Conservation (phyloP, 2,888 invertebrate genomes). For the Oegoconia quadripuncta region DNA sequence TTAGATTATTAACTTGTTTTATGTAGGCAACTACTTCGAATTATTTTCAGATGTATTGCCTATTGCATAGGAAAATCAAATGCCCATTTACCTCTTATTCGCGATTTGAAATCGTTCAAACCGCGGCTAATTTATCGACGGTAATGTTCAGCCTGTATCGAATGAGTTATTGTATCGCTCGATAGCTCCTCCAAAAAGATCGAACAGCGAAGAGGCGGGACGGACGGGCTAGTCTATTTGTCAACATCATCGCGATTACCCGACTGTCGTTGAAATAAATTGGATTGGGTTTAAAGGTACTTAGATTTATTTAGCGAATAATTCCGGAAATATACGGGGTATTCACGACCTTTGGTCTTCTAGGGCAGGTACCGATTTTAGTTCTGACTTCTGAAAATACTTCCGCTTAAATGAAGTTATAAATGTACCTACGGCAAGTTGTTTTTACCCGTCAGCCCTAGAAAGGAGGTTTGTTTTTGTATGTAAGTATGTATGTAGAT, state of each 20-base stretch:
- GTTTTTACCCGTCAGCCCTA: too few species aligned
- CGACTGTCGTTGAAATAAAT: constrained; percentile 58
- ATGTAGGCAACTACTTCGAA: too few species aligned
- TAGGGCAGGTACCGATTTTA: too few species aligned
- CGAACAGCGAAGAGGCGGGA: constrained; percentile 70
- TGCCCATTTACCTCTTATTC: constrained; percentile 14
- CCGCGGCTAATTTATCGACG: constrained; percentile 24
- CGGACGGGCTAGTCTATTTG: constrained; percentile 58
- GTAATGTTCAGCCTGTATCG: constrained; percentile 30
- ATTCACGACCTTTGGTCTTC: too few species aligned
- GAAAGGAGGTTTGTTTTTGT: too few species aligned
- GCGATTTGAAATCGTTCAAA: constrained; percentile 21
- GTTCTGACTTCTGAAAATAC: too few species aligned
- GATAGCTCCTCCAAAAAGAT: constrained; percentile 53
- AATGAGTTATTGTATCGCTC: constrained; percentile 54
- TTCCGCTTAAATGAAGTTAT: too few species aligned
- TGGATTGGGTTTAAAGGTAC: constrained; percentile 56
- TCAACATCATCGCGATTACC: constrained; percentile 69
- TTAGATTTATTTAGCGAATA: constrained; percentile 30
- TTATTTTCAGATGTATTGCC: too few species aligned
- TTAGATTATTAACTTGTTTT: too few species aligned
- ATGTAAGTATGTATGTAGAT: too few species aligned
- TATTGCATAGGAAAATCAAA: too few species aligned
- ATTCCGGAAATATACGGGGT: background rate
- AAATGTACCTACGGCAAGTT: too few species aligned